Evolutionary conservation across 2,888 invertebrate species (phyloP), one percentile per base, ranked within the genome.

Genomic region (Nephrotoma guestfalica): DNA sequence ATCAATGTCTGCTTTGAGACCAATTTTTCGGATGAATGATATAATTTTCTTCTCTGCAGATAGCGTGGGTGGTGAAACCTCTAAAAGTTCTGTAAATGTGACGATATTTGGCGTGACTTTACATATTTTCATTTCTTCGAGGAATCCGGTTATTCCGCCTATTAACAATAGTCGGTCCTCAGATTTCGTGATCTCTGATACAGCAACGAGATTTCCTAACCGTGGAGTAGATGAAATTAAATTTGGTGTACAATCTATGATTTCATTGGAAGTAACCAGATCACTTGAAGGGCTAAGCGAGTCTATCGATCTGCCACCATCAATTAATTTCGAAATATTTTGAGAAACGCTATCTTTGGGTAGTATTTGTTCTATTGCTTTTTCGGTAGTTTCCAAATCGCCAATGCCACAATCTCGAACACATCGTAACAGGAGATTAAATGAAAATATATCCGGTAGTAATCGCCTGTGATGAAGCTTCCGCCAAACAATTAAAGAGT

Each of bases 401-500:
- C 97, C 97, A 87, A 97, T 92, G 86, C 94, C 94, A 90, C 97
- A 97, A 88, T 98, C 97, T 88, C 96, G 94, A 0, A 95, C 94
- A 90, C 95, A 94, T 89, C 96, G 93, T 0, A 98, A 90, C 90
- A 99, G 92, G 41, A 97, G 93, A 92, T 97, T 97, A 89, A 96
- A 98, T 1, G 95, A 94, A 89, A 93, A 95, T 87, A 96, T 91
- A 89, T 94, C 94, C 0, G 97, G 97, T 84, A 91, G 92, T 83
- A 97, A 93, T 85, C 92, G 93, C 89, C 93, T 92, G 84, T 92
- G 91, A 42, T 94, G 90, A 94, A 98, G 95, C 92, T 96, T 95
- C 86, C 96, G 94, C 97, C 97, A 98, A n/a, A 97, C 95, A 87
- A 95, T 90, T 2, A 98, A 91, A 30, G 96, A 95, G 92, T 97